A percentile compares a stretch with the other conserved stretches of the same genome.
These are phyloP conservation scores for Drosophila subpulchrella DNA, from an alignment of 1,140 invertebrate species.

Conservation along the genomic window DNA sequence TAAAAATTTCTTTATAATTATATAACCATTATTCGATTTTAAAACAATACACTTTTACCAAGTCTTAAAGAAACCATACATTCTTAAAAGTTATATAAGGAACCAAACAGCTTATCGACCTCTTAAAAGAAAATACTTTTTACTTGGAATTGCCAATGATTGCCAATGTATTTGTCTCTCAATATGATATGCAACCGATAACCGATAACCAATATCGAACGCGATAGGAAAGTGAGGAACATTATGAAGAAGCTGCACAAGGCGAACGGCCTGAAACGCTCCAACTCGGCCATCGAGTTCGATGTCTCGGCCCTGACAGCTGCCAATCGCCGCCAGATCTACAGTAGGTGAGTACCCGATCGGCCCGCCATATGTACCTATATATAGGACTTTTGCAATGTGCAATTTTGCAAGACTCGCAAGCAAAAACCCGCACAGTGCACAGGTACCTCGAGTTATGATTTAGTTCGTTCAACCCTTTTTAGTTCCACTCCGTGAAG, in stretches of 20 bases:
- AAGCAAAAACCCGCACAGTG: constrained; percentile 27
- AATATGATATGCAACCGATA: constrained; percentile 27
- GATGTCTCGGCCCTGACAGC: constrained; percentile 88
- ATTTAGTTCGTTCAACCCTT: constrained; percentile 4
- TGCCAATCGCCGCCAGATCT: constrained; percentile 86
- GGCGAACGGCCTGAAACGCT: constrained; percentile 85
- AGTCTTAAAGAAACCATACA: no score
- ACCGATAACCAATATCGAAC: constrained; percentile 3
- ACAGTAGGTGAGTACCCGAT: constrained; percentile 80
- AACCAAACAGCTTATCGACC: no score
- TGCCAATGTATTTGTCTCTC: constrained; percentile 26
- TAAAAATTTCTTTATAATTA: no score
- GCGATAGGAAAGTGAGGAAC: constrained; percentile 76
- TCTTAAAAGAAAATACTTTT: neutral
- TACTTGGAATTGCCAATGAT: neutral
- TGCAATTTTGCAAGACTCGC: neutral
- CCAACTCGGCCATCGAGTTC: constrained; percentile 90
- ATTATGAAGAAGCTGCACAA: constrained; percentile 84
- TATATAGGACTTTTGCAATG: constrained; percentile 42
- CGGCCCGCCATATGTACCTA: constrained; percentile 6
- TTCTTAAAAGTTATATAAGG: no score
- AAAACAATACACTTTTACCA: no score
- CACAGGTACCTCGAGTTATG: constrained; percentile 24
- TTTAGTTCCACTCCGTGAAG: constrained; percentile 21
- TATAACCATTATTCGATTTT: no score